These are phyloP conservation scores for Chiropotes sagulatus DNA, from an alignment of 2,797 vertebrate genomes.

Conservation along the genomic window DNA sequence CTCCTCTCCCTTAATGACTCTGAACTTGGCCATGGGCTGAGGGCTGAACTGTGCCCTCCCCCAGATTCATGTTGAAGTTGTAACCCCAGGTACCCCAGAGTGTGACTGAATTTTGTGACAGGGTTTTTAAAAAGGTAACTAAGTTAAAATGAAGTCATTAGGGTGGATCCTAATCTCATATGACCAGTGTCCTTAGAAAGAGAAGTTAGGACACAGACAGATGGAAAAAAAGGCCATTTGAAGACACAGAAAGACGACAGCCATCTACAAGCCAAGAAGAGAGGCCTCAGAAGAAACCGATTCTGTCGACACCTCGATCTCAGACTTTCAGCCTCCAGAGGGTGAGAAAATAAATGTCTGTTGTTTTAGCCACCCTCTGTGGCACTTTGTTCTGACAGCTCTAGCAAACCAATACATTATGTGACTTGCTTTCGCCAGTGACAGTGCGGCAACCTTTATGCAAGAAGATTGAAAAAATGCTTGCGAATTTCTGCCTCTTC, in stretches of 20 bases:
- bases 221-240: not conserved
- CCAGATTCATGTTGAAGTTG: not conserved
- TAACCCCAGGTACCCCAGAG: not conserved
- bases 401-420: not conserved
- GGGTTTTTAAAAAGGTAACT: not conserved
- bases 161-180: not conserved
- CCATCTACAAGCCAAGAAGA: not conserved
- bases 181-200: not conserved
- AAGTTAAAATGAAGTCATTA: not conserved
- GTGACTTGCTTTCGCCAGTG: not conserved
- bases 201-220: not conserved
- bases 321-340: not conserved
- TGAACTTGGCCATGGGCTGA: not conserved
- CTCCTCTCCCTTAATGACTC: not conserved
- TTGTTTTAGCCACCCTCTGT: not conserved
- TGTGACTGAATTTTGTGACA: not conserved
- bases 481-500: not conserved
- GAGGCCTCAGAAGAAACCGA: not conserved
- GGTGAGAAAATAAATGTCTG: not conserved
- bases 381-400: not conserved
- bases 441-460: not conserved
- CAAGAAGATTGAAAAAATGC: not conserved
- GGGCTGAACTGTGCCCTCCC: not conserved
- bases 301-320: not conserved
- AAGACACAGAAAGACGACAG: not conserved